Evolutionary conservation across 2,888 invertebrate genomes (phyloP).

Genomic region (Lamellibrachia satsuma): DNA sequence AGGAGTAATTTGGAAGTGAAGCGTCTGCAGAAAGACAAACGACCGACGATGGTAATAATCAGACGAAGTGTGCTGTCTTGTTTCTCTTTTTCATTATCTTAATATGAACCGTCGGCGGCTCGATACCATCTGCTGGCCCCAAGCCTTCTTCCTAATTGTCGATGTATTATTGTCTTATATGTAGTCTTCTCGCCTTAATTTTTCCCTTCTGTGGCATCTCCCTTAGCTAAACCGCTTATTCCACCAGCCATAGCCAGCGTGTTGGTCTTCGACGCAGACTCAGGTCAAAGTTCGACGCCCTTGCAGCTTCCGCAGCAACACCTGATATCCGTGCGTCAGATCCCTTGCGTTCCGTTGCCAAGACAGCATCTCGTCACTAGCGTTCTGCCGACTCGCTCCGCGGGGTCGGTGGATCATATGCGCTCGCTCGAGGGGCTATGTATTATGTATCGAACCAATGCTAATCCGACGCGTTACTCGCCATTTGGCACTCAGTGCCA

Average conservation of each 20-base stretch:
- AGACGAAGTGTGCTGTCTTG: too few species aligned
- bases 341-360: background rate
- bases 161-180: too few species aligned
- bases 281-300: background rate
- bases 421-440: background rate
- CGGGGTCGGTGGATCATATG: background rate
- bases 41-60: too few species aligned
- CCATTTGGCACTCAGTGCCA: background rate
- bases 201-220: too few species aligned
- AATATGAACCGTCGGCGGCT: background rate
- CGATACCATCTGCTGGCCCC: background rate
- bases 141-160: background rate
- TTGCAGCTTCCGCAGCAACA: background rate
- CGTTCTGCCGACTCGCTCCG: background rate
- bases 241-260: background rate
- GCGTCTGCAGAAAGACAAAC: too few species aligned
- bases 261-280: background rate
- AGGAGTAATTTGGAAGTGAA: too few species aligned
- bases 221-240: too few species aligned
- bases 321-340: background rate
- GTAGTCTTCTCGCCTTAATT: too few species aligned
- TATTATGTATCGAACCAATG: background rate
- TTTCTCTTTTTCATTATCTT: background rate
- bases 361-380: background rate
- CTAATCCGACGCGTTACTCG: background rate